Evolutionary conservation across 2,113 vertebrate species (phyloP).

Genomic region (Gnathonemus echidnorhynchus): DNA sequence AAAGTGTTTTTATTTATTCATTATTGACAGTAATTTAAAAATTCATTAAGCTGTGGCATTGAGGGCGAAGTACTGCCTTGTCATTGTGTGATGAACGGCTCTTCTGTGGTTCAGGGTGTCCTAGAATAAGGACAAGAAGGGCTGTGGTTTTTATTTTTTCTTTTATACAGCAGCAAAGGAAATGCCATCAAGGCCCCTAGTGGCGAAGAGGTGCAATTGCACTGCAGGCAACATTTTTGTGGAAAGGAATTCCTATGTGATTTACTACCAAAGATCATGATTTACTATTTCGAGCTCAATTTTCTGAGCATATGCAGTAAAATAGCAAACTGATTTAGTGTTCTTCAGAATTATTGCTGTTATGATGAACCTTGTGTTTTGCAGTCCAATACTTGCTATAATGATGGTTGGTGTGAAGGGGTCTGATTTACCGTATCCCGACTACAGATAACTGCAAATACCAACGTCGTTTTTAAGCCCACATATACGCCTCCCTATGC

Average conservation of each 20-base stretch:
- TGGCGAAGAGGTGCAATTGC: background rate
- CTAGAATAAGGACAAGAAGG: background rate
- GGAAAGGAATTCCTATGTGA: background rate
- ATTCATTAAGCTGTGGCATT: conserved; percentile 47
- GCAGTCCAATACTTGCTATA: background rate
- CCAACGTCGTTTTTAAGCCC: background rate
- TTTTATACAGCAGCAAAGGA: background rate
- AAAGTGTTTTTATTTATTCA: conserved; percentile 41
- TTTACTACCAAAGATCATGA: background rate
- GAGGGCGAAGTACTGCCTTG: conserved; percentile 17
- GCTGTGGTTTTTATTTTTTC: background rate
- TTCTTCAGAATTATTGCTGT: conserved; percentile 4
- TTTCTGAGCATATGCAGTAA: conserved; percentile 1
- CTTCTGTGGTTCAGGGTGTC: background rate
- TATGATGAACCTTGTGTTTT: conserved; percentile 3
- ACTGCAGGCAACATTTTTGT: background rate
- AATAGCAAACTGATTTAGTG: background rate
- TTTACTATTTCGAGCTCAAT: background rate
- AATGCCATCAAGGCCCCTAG: background rate
- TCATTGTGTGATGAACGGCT: conserved; percentile 8
- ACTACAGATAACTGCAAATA: background rate
- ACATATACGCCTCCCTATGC: background rate
- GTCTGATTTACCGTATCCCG: background rate
- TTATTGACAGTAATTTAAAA: conserved; percentile 52
- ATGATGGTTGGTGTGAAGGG: background rate